Evolutionary conservation across 2,797 vertebrate species (phyloP).

Genomic region (Pseudomugil gertrudae): DNA sequence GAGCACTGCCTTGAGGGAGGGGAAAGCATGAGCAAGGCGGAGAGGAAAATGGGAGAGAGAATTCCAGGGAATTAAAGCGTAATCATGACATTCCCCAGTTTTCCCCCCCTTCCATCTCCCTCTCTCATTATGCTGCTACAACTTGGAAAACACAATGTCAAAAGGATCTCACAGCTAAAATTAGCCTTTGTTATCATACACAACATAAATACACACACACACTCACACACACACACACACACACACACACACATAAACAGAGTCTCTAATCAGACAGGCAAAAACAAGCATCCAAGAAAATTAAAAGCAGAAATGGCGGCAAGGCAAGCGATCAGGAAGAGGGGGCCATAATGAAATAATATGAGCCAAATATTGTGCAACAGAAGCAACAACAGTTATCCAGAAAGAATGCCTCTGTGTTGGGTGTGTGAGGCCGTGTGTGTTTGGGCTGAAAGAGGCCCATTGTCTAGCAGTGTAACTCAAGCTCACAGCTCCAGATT

Average conservation of each 20-base stretch:
- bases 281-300: conserved; percentile 54
- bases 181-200: conserved; percentile 55
- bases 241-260: conserved; percentile 1
- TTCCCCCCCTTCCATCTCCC: not conserved
- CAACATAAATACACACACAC: conserved; percentile 35
- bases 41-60: conserved; percentile 41
- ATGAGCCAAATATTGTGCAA: conserved; percentile 74
- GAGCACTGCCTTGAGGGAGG: conserved; percentile 72
- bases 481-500: conserved; percentile 57
- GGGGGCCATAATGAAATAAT: conserved; percentile 65
- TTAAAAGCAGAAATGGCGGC: conserved; percentile 44
- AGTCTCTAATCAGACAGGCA: conserved; percentile 33
- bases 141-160: conserved; percentile 38
- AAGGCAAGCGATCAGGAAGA: conserved; percentile 33
- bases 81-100: conserved; percentile 53
- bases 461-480: conserved; percentile 71
- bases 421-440: conserved; percentile 21
- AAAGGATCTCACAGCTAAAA: conserved; percentile 55
- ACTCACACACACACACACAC: conserved; percentile 8
- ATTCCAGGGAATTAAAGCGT: conserved; percentile 60
- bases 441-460: conserved; percentile 63
- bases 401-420: conserved; percentile 54
- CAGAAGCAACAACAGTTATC: conserved; percentile 62
- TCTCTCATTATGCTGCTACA: conserved; percentile 48
- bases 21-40: conserved; percentile 20